Percentiles rank a stretch among this genome's conserved stretches.
phyloP scores from a whole-genome alignment of 2,888 invertebrate species.

The Amorpha juglandis region DNA sequence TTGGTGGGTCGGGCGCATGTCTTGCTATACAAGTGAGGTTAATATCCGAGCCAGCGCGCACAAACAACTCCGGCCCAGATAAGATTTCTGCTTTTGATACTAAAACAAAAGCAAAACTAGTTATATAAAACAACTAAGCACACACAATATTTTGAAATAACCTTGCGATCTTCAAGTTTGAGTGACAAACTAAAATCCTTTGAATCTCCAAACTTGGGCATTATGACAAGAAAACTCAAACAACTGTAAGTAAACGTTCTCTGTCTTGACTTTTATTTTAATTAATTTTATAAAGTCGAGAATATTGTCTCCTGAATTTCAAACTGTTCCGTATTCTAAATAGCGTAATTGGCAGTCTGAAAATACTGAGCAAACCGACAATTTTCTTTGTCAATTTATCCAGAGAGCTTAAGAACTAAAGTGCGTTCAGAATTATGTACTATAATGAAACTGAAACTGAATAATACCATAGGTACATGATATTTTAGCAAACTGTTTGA shows the following conservation, averaged over 20 bases:
- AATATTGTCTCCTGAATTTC: conserved; percentile 9
- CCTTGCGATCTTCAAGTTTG: not conserved
- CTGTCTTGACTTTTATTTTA: conserved; percentile 7
- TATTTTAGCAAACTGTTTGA: no score
- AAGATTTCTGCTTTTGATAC: conserved; percentile 95
- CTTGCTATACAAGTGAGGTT: conserved; percentile 94
- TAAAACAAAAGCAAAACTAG: conserved; percentile 64
- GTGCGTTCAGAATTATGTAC: not conserved
- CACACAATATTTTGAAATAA: conserved; percentile 9
- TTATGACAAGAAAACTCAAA: conserved; percentile 9
- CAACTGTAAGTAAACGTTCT: not conserved
- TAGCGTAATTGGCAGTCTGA: conserved; percentile 12
- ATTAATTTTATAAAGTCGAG: conserved; percentile 20
- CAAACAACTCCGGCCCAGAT: conserved; percentile 93
- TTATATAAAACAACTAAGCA: conserved; percentile 33
- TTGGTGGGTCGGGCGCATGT: conserved; percentile 92
- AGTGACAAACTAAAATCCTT: conserved; percentile 22
- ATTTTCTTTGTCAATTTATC: conserved; percentile 9
- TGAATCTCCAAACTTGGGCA: conserved; percentile 16
- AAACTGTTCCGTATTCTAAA: conserved; percentile 5
- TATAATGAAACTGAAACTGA: no score
- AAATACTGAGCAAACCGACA: conserved; percentile 12
- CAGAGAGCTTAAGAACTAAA: conserved; percentile 1
- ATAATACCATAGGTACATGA: no score
- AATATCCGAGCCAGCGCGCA: conserved; percentile 95